Evolutionary conservation across 2,888 invertebrate species (phyloP), one percentile per base, ranked within the genome.

Genomic region (Trissolcus japonicus): DNA sequence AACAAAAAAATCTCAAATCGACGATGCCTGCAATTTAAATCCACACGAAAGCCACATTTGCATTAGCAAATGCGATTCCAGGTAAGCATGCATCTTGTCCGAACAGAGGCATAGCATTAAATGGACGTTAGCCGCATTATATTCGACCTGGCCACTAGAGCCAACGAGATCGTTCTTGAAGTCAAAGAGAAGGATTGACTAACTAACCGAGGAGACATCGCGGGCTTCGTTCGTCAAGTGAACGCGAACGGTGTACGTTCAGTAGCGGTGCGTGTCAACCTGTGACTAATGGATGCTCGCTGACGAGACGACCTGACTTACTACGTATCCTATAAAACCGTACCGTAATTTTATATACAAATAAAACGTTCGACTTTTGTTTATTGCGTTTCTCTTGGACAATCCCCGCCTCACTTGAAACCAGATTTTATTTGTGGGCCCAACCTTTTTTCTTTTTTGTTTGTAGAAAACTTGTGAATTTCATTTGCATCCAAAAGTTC

Each of bases 231-330:
- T 65, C 53, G 72, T 78, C 75, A 71, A 74, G 67, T 55, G 57
- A 19, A 16, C 56, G 59, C 57, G 60, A 14, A 50, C 48, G 46
- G 56, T 57, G 46, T 74, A 65, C 51, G 9, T 67, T 75, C 78
- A 48, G 78, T 78, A 75, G 78, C 75, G 78, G 78, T 78, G 75
- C 75, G 78, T 78, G 78, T 78, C 78, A 76, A 72, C 75, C 63
- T n/a, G 67, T 78, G 78, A 78, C 78, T 78, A 78, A 76, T 78
- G 78, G 78, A 75, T 48, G 35, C 43, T 19, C 71, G 54, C 17
- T 76, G 78, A 78, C 78, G 72, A 72, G 53, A 62, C 60, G 76
- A 76, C 76, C 65, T 75, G 73, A 68, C 71, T 75, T 71, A 72
- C 63, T 72, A 68, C n/a, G 62, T 55, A 75, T 60, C 54, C 55